Percentiles rank a stretch among this genome's conserved stretches.
phyloP scores from a whole-genome alignment of 2,888 invertebrate species.

The Drosophila nr. perissopoda region DNA sequence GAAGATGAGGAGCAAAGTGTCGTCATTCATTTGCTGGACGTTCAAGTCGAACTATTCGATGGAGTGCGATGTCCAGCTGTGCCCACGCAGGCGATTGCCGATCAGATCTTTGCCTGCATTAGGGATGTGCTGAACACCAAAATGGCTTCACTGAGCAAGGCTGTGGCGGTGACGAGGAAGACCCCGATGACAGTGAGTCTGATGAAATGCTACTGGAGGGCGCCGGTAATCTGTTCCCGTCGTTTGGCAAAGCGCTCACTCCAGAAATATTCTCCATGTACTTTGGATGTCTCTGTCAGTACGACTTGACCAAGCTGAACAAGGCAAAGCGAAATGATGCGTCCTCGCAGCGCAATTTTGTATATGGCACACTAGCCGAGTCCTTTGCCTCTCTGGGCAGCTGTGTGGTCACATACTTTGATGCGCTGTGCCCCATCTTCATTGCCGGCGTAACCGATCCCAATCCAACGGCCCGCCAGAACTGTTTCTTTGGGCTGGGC shows the following conservation, averaged over 20 bases:
- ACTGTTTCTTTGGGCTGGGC: constrained; percentile 91
- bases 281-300: constrained; percentile 88
- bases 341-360: constrained; percentile 89
- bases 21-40: constrained; percentile 89
- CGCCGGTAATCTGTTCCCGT: constrained; percentile 90
- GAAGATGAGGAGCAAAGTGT: constrained; percentile 86
- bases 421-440: constrained; percentile 88
- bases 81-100: constrained; percentile 87
- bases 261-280: constrained; percentile 89
- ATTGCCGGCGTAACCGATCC: constrained; percentile 87
- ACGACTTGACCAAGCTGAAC: constrained; percentile 88
- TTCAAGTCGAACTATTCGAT: constrained; percentile 87
- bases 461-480: constrained; percentile 90
- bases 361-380: constrained; percentile 90
- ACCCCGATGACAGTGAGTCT: constrained; percentile 89
- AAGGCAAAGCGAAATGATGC: constrained; percentile 86
- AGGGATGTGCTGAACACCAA: constrained; percentile 88
- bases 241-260: constrained; percentile 88
- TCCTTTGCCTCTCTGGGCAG: constrained; percentile 88
- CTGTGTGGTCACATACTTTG: constrained; percentile 87
- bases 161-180: constrained; percentile 84
- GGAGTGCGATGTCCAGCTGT: constrained; percentile 87
- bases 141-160: constrained; percentile 86
- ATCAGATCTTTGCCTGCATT: constrained; percentile 88
- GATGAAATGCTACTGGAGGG: constrained; percentile 90